Conservation (phyloP, 2,888 invertebrate species). For the Raillietiella orientalis region DNA sequence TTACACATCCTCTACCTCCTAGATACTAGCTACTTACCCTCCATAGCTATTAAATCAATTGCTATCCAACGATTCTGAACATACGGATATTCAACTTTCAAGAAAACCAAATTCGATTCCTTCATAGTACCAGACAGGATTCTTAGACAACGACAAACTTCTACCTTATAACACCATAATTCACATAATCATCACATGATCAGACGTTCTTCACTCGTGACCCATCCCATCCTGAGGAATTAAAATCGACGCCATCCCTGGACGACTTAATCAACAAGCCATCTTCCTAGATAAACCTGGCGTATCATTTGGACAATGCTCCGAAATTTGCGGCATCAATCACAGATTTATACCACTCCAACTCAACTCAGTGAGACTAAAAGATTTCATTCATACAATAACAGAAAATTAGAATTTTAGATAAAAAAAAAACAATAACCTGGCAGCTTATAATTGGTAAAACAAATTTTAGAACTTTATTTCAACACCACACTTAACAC, state of each 20-base stretch:
- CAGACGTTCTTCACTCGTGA: conserved; percentile 25
- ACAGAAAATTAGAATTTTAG: no score
- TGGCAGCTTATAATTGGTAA: no score
- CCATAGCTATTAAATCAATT: conserved; percentile 24
- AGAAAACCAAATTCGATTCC: conserved; percentile 23
- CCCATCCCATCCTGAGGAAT: conserved; percentile 12
- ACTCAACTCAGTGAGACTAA: no score
- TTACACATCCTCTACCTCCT: conserved; percentile 23
- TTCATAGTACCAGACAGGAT: conserved; percentile 21
- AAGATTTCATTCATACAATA: no score
- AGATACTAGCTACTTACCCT: conserved; percentile 24
- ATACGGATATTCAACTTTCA: conserved; percentile 28
- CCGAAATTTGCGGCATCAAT: conserved; percentile 46
- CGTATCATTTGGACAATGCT: conserved; percentile 37
- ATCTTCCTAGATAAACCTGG: conserved; percentile 26
- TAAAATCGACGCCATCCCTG: conserved; percentile 15
- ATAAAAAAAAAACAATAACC: no score
- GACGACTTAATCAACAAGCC: conserved; percentile 16
- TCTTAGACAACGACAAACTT: conserved; percentile 28
- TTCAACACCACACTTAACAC: no score
- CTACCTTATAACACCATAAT: conserved; percentile 25
- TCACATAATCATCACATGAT: conserved; percentile 24
- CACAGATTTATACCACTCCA: conserved; percentile 50
- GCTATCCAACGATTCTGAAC: conserved; percentile 30
- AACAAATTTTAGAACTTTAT: no score